phyloP scores from a whole-genome alignment of 2,888 invertebrate genomes.

The Eristalis pertinax region DNA sequence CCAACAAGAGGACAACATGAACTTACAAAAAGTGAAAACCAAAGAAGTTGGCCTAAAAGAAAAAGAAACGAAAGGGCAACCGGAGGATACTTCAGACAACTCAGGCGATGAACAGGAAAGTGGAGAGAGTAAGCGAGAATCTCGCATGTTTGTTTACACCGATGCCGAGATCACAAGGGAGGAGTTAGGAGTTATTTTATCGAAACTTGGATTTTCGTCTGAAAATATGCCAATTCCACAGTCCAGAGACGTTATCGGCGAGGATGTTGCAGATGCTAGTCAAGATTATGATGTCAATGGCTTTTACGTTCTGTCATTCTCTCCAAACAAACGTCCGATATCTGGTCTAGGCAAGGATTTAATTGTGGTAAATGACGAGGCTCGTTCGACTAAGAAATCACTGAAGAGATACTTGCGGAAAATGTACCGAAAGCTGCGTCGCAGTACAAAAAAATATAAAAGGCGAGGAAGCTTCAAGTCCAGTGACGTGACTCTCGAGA shows the following conservation, averaged over 20 bases:
- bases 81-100: not conserved
- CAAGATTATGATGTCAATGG: slow-evolving; percentile 2
- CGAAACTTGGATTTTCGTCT: slow-evolving; percentile 42
- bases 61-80: slow-evolving; percentile 46
- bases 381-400: slow-evolving; percentile 7
- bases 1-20: not conserved
- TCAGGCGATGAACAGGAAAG: not conserved
- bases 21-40: slow-evolving; percentile 7
- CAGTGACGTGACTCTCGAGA: slow-evolving; percentile 51
- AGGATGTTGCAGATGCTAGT: not conserved
- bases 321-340: slow-evolving; percentile 24
- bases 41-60: slow-evolving; percentile 8
- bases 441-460: slow-evolving; percentile 43
- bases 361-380: slow-evolving; percentile 21
- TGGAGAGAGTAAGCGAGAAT: not conserved
- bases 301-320: slow-evolving; percentile 42
- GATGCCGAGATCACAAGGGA: slow-evolving; percentile 29
- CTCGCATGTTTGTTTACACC: slow-evolving; percentile 41
- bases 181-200: slow-evolving; percentile 39
- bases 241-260: slow-evolving; percentile 35
- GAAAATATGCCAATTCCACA: not conserved
- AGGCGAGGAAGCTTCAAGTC: slow-evolving; percentile 47
- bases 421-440: slow-evolving; percentile 56
- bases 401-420: slow-evolving; percentile 52
- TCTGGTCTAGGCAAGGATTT: slow-evolving; percentile 28